A percentile compares a stretch with the other conserved stretches of the same genome.
These are phyloP conservation scores for Leptinotarsa defecta DNA, from an alignment of 1,140 invertebrate species.

Conservation along the genomic window DNA sequence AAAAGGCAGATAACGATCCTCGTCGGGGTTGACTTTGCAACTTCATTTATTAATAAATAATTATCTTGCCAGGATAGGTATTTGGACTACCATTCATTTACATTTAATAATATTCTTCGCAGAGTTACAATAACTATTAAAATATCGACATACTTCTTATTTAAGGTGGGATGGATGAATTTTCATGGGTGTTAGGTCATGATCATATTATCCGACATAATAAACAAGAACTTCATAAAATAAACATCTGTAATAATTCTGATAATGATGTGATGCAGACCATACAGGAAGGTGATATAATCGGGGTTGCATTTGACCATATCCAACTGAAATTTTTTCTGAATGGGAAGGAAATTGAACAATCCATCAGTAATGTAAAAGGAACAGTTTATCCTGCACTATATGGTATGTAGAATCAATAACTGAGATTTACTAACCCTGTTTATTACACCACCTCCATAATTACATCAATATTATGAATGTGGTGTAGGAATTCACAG, in stretches of 20 bases:
- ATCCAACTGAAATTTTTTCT: constrained; percentile 95
- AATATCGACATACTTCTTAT: background rate
- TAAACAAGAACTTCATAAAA: constrained; percentile 76
- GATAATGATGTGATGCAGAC: constrained; percentile 55
- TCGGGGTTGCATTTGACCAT: constrained; percentile 95
- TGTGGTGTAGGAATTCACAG: too few relatives aligned
- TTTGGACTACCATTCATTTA: too few relatives aligned
- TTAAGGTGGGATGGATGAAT: constrained; percentile 79
- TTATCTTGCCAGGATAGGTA: too few relatives aligned
- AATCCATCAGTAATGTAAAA: constrained; percentile 85
- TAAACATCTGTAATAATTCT: constrained; percentile 54
- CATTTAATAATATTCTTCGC: too few relatives aligned
- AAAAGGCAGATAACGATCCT: too few relatives aligned
- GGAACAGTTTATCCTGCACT: constrained; percentile 91
- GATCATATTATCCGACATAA: constrained; percentile 87
- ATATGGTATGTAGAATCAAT: constrained; percentile 72
- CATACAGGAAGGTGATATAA: constrained; percentile 90
- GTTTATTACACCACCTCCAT: too few relatives aligned
- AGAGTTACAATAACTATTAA: background rate
- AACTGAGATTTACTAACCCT: too few relatives aligned
- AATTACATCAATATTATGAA: too few relatives aligned
- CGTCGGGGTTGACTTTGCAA: too few relatives aligned
- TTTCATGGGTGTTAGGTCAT: constrained; percentile 92
- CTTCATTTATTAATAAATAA: too few relatives aligned
- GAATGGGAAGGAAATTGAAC: constrained; percentile 87